Evolutionary conservation across 2,113 vertebrate genomes (phyloP), one percentile per base, ranked within the genome.

Genomic region (Hemiprocne comata): DNA sequence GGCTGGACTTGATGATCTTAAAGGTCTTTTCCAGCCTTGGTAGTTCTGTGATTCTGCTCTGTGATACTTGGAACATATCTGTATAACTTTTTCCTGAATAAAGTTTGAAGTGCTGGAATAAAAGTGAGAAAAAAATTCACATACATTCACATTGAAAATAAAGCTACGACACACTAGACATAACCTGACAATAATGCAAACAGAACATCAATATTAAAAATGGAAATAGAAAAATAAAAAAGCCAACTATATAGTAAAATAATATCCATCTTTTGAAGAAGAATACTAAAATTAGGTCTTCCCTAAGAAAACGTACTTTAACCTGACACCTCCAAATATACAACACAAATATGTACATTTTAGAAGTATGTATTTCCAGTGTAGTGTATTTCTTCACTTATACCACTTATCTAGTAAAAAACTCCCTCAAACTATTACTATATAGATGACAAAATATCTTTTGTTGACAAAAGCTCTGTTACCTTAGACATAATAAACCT

Each of bases 71-170:
- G 13, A 61, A 58, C 3, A 17, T 4, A 36, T n/a, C 69, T 86
- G 53, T 48, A 51, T 57, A 18, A 72, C 15, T 54, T 88, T 29
- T 69, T 79, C 34, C 33, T 51, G 19, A 66, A 42, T 12, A 24
- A 70, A 65, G 13, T 69, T 26, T 67, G 31, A 86, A 79, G 53
- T 83, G 65, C 16, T 69, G 9, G 18, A 53, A 10, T 48, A 80
- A 42, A 6, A 74, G 28, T 2, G 1, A 48, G 7, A 28, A 44
- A 33, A 62, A 61, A 26, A n/a, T 12, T 19, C 0, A 1, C 7
- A 69, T 34, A 65, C 89, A 85, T 46, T 58, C 9, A 54, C 4
- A 2, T 13, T 46, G 20, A 65, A 82, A 91, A 78, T 51, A 76
- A 65, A 92, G 20, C 33, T 80, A 77, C 17, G 76, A 23, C 2